Evolutionary conservation across 2,113 vertebrate species (phyloP), one percentile per base, ranked within the genome.

Genomic region (Sylvilagus bachmani): DNA sequence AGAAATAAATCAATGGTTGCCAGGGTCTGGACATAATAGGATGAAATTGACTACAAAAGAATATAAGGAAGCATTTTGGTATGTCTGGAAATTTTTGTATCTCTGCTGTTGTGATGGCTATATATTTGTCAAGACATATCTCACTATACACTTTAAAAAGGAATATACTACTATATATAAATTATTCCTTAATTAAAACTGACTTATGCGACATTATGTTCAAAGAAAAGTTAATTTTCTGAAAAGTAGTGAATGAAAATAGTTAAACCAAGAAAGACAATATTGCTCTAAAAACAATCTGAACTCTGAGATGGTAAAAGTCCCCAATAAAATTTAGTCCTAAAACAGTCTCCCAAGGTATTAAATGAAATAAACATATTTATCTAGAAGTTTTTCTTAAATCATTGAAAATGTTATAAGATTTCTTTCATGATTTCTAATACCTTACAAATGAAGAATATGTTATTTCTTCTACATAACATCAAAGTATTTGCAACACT

Each of bases 211-310:
- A 82, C 67, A 82, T 31, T n/a, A 22, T 25, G 83, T 19, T 58
- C 55, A 21, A 62, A 61, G 51, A 58, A 12, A 89, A 89, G 17
- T 78, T 84, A 84, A 94, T 62, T 94, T 85, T 85, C 36, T 78
- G 36, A 90, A 77, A 70, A 78, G 66, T 19, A 84, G 24, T 78
- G 38, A n/a, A 51, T 51, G 67, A 77, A 44, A 69, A 51, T 13
- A 33, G 25, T 10, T 25, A 74, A 19, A 87, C 53, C 16, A 79
- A 73, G 64, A 9, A 80, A 51, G 5, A 53, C 80, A 74, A 75
- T 51, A 70, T 69, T 61, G 31, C 62, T 84, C 61, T 94, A 31
- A 89, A 93, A 89, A 49, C 21, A 82, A 77, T 44, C 3, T 94
- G 10, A 61, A 81, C 27, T 94, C 74, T 89, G 11, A 89, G 83